These are phyloP conservation scores for Apoda limacodes DNA, from an alignment of 2,888 invertebrate species.

Conservation along the genomic window DNA sequence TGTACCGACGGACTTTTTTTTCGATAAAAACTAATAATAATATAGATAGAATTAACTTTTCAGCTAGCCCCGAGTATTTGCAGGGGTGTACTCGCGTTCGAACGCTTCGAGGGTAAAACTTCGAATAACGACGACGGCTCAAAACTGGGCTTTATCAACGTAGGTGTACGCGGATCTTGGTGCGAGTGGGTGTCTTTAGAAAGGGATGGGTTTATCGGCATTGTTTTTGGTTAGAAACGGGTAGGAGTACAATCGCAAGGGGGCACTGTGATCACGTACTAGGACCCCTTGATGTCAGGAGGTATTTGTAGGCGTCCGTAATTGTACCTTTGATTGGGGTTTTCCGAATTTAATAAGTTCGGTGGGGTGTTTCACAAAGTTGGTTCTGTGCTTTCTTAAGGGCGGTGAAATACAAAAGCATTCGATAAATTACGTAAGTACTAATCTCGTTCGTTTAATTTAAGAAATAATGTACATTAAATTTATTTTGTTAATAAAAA, in stretches of 20 bases:
- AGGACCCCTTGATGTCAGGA: slow-evolving; percentile 37
- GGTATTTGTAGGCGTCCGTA: slow-evolving; percentile 56
- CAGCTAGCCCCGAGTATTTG: slow-evolving; percentile 20
- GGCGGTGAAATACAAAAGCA: slow-evolving; percentile 1
- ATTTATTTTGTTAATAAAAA: too few relatives aligned
- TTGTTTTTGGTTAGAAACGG: slow-evolving; percentile 22
- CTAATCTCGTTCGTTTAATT: too few relatives aligned
- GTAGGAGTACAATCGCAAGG: slow-evolving; percentile 26
- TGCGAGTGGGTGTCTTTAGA: slow-evolving; percentile 50
- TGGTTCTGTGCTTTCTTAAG: too few relatives aligned
- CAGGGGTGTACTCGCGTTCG: slow-evolving; percentile 23
- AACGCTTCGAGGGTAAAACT: slow-evolving; percentile 39
- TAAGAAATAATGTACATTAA: too few relatives aligned
- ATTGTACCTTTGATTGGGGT: slow-evolving; percentile 49
- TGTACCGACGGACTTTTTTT: too few relatives aligned
- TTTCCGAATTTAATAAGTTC: slow-evolving; percentile 50
- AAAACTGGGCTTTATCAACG: slow-evolving; percentile 45
- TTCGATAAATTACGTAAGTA: slow-evolving; percentile 5
- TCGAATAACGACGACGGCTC: slow-evolving; percentile 45
- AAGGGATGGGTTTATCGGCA: slow-evolving; percentile 24
- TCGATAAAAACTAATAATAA: too few relatives aligned
- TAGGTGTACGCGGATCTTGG: slow-evolving; percentile 29
- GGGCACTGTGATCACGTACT: slow-evolving; percentile 38
- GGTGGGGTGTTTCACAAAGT: too few relatives aligned
- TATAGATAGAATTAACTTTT: too few relatives aligned